Evolutionary conservation across 2,888 invertebrate species (phyloP), one percentile per base, ranked within the genome.

Genomic region (Mesoligia furuncula): DNA sequence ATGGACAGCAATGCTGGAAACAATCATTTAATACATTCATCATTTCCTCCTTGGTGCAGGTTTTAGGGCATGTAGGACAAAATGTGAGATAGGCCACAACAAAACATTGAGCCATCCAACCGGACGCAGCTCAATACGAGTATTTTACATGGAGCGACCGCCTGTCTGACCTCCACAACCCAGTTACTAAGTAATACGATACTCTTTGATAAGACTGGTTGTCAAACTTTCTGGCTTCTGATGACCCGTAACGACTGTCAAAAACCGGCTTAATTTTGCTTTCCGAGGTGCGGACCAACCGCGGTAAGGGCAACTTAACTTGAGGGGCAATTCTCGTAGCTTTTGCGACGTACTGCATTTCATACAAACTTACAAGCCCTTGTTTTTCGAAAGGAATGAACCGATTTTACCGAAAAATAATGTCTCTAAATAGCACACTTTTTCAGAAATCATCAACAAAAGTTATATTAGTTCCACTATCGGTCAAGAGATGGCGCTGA

Each of bases 1-100:
- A 98, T 98, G 48, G 98, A 98, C 94, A 98, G 95, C 89, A 98
- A 96, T 68, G 98, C 99, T 99, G 97, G 9, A 97, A 97, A 59
- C 20, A 72, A 83, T n/a, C 59, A 76, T 51, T 59, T 7, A 57
- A 61, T 65, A 59, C 20, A 42, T 62, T 27, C 9, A 62, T 27
- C 15, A 42, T 15, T 39, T 39, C 20, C 27, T 73, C 20, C 17
- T 27, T 64, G 9, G 9, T 51, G n/a, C 20, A 31, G 31, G 31
- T 51, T 13, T 39, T 13, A n/a, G 8, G n/a, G 13, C 5, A 17
- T n/a, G 6, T 42, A 71, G 71, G 5, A 31, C 42, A 17, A n/a
- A 3, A 65, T 36, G 36, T 48, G 15, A 27, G 27, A 42, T 9
- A n/a, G 27, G 42, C 42, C 17, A 42, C 39, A 42, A 17, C n/a